These are phyloP conservation scores for Drosophila ambigua DNA, from an alignment of 1,140 invertebrate genomes.

Conservation along the genomic window DNA sequence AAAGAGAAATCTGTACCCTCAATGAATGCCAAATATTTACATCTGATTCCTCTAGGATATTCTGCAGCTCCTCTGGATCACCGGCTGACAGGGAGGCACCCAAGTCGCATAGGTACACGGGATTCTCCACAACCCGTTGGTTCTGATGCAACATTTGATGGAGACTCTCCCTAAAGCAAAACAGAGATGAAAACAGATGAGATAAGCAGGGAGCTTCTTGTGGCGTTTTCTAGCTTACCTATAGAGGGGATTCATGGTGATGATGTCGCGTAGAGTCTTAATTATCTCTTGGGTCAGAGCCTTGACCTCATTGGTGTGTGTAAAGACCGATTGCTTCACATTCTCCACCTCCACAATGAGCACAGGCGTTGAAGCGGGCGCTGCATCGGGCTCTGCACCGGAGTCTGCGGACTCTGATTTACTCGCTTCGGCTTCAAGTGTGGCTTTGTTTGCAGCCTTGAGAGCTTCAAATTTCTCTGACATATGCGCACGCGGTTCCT, in stretches of 20 bases:
- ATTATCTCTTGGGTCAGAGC: slow-evolving; percentile 98
- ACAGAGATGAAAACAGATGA: not conserved
- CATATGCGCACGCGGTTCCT: not conserved
- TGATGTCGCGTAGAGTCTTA: slow-evolving; percentile 98
- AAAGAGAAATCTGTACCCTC: not conserved
- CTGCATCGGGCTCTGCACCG: slow-evolving; percentile 58
- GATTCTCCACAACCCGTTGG: slow-evolving; percentile 98
- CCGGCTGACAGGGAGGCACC: slow-evolving; percentile 97
- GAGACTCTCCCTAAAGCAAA: slow-evolving; percentile 88
- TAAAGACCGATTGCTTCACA: slow-evolving; percentile 93
- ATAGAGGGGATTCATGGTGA: slow-evolving; percentile 97
- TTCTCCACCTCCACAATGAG: slow-evolving; percentile 99
- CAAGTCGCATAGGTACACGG: slow-evolving; percentile 98
- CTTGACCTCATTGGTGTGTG: slow-evolving; percentile 97
- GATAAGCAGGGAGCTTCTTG: not conserved
- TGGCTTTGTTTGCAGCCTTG: slow-evolving; percentile 4
- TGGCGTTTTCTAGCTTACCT: slow-evolving; percentile 77
- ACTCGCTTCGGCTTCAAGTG: slow-evolving; percentile 41
- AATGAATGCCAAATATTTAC: slow-evolving; percentile 75
- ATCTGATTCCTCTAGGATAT: slow-evolving; percentile 97
- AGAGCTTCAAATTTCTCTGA: too few species aligned
- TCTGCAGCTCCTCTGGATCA: slow-evolving; percentile 95
- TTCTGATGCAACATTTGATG: slow-evolving; percentile 98
- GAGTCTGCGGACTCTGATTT: slow-evolving; percentile 31
- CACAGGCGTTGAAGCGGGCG: slow-evolving; percentile 84